Percentiles rank a stretch among this genome's conserved stretches.
Conservation (phyloP, 2,113 vertebrate species). For the Hylia prasina region DNA sequence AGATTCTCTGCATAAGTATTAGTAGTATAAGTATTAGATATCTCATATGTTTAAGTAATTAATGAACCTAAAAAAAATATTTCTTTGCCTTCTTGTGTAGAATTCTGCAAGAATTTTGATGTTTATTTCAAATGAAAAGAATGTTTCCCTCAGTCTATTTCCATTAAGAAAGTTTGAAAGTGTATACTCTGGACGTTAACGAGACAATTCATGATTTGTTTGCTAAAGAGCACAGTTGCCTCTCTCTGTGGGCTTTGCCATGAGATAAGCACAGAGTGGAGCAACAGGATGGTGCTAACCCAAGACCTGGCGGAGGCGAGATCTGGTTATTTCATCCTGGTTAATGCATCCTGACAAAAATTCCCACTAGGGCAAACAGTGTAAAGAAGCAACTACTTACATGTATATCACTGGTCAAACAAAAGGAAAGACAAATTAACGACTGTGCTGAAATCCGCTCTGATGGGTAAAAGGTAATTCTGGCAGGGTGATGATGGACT, state of each 20-base stretch:
- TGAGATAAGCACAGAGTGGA: background rate
- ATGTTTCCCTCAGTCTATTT: background rate
- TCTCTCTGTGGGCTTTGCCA: background rate
- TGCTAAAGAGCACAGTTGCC: background rate
- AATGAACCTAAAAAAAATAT: background rate
- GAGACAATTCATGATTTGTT: background rate
- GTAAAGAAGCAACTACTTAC: background rate
- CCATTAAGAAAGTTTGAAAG: background rate
- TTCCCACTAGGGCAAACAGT: background rate
- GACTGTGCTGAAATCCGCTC: background rate
- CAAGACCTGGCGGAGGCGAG: background rate
- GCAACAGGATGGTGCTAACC: fast-evolving
- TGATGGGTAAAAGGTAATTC: background rate
- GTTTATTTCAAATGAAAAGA: background rate
- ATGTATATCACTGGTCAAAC: background rate
- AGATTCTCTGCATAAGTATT: background rate
- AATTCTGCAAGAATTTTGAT: background rate
- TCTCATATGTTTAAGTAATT: background rate
- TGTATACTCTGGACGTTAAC: fast-evolving
- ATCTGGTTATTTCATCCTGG: background rate
- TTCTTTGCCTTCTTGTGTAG: background rate
- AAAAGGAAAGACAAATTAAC: background rate
- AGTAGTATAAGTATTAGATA: background rate
- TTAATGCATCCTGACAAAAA: background rate
- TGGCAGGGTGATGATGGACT: background rate